Base-by-base conservation (phyloP, 2,888 invertebrate species). In the Mimumesa dahlbomi region DNA sequence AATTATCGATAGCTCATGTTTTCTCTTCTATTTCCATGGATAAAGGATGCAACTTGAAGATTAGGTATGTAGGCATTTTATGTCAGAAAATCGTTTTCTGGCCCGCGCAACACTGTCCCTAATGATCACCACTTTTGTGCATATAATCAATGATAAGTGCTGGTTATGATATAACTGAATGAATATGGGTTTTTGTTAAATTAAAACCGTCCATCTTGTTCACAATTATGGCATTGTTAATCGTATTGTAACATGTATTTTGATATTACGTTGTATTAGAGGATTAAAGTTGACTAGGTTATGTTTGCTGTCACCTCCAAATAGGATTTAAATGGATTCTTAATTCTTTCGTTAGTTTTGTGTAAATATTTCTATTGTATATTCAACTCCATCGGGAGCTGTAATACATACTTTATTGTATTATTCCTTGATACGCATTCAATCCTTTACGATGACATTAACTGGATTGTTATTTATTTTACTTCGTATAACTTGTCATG, bases 21-120 rank as follows among this genome's bases (percentile, higher is more conserved):
- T 53, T 57, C 19, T 13, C 48, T 61, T 50, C 36, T 40, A 36
- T 49, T 18, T 18, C 46, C 36, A 11, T 57, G 52, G 31, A 22
- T n/a, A 38, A 57, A 42, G 5, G 38, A 21, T 57, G 56, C 7
- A 18, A 25, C 43, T 54, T 40, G n/a, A 57, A 34, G 18, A 52
- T n/a, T 54, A 67, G 59, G 69, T 69, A 70, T 7, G 70, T 70
- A 22, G 1, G 16, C 29, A 29, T 29, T 34, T n/a, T 0, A 25
- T 4, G n/a, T 34, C 1, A 34, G 3, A 2, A 46, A 3, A 38
- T 49, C 19, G 11, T 19, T 9, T 49, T 18, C 21, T 14, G n/a
- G n/a, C 2, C 16, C 7, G 11, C 7, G 7, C 22, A 2, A 16
- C 31, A 31, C 9, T 1, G 18, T 11, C 22, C 5, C 6, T 49